Evolutionary conservation across 2,797 vertebrate species (phyloP), one percentile per base, ranked within the genome.

Genomic region (Gila robusta): DNA sequence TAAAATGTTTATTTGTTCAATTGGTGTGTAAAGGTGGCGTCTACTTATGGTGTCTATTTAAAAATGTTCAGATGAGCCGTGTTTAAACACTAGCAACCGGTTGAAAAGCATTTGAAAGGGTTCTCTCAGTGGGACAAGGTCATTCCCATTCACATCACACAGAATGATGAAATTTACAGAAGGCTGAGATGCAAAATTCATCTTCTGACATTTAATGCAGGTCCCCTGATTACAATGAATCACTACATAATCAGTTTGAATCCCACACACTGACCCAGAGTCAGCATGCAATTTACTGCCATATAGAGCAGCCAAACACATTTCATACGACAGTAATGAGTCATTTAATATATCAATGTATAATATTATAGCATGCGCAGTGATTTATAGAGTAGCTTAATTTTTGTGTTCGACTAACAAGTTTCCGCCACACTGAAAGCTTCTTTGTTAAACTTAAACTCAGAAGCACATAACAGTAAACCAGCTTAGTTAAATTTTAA

Each of bases 1-100:
- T 82, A 70, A 89, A 90, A 88, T 49, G 44, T 85, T 72, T 72
- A 89, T 89, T 90, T 79, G 86, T 87, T 54, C 86, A 87, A 89
- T 86, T 88, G 91, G 90, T 26, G 89, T 90, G 88, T 81, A 94
- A 95, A 95, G 92, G 92, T 93, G 91, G 79, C 5, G 26, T 91
- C 93, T 94, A 95, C 95, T 94, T 95, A 94, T 93, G 91, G 80
- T 7, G 26, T 91, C 93, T 94, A 95, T 96, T 94, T 95, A 94
- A 93, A 94, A 92, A 32, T 66, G 44, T 82, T 91, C 92, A 91
- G 77, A 88, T 87, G 89, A 93, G 94, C 93, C 91, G 88, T 84
- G 92, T 93, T 93, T 92, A 92, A 94, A 93, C 93, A 91, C 87
- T 74, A 80, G 84, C 35, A 82, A 86, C 87, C 79, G 39, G 54